Evolutionary conservation across 1,140 invertebrate species (phyloP).

Genomic region (Caenorhabditis latens): DNA sequence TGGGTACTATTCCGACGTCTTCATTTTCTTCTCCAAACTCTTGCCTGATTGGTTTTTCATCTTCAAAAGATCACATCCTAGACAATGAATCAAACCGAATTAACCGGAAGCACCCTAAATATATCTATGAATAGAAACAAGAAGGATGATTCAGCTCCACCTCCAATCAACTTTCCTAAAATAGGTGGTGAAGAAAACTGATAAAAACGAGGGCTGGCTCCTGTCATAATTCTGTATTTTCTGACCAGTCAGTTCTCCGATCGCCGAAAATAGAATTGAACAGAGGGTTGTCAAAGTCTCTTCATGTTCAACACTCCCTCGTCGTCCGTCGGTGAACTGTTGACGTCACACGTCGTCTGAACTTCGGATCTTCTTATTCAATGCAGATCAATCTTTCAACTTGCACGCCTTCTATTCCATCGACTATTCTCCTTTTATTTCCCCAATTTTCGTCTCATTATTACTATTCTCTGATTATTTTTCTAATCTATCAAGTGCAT

Average conservation of each 20-base stretch:
- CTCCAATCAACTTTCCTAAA: slow-evolving; percentile 1
- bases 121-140: slow-evolving; percentile 1
- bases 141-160: not conserved
- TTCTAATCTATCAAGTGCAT: not conserved
- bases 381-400: slow-evolving; percentile 32
- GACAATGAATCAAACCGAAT: slow-evolving; percentile 26
- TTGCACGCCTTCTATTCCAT: slow-evolving; percentile 26
- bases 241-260: slow-evolving; percentile 25
- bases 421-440: not conserved
- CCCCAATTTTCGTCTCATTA: not conserved
- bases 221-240: slow-evolving; percentile 23
- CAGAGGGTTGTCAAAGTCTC: not conserved
- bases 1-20: not conserved
- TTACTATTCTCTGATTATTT: not conserved
- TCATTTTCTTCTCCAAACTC: not conserved
- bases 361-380: slow-evolving; percentile 43
- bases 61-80: slow-evolving; percentile 27
- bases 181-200: slow-evolving; percentile 3
- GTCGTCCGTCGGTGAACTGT: slow-evolving; percentile 20
- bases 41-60: slow-evolving; percentile 9
- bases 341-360: slow-evolving; percentile 45
- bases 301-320: not conserved
- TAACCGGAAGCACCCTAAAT: slow-evolving; percentile 13
- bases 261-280: slow-evolving; percentile 28
- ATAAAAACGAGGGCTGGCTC: slow-evolving; percentile 18